Evolutionary conservation across 1,140 invertebrate genomes (phyloP).

Genomic region (Adelges cooleyi): DNA sequence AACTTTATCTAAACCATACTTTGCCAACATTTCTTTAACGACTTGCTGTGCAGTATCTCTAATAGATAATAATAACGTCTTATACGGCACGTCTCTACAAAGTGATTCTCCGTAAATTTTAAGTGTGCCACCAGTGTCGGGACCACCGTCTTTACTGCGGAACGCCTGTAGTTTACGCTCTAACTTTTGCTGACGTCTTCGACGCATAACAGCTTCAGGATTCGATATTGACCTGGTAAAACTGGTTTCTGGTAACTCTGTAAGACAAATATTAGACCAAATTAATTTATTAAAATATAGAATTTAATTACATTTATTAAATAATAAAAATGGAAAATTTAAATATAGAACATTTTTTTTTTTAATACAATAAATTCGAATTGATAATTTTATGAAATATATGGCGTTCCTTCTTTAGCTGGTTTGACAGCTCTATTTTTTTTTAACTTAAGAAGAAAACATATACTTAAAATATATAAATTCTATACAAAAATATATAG

Average conservation of each 20-base stretch:
- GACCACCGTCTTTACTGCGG: slow-evolving; percentile 55
- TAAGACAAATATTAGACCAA: too few relatives aligned
- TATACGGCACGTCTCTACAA: slow-evolving; percentile 94
- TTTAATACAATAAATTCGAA: too few relatives aligned
- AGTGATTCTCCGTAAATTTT: slow-evolving; percentile 97
- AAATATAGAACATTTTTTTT: too few relatives aligned
- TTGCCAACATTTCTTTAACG: slow-evolving; percentile 90
- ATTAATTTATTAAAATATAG: too few relatives aligned
- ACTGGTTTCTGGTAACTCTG: slow-evolving; percentile 92
- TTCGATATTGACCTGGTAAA: slow-evolving; percentile 98
- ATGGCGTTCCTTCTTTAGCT: too few relatives aligned
- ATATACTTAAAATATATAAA: too few relatives aligned
- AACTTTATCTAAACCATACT: slow-evolving; percentile 82
- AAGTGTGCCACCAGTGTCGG: slow-evolving; percentile 74
- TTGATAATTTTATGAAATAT: too few relatives aligned
- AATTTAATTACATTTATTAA: too few relatives aligned
- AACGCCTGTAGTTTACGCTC: slow-evolving; percentile 96
- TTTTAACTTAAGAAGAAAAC: too few relatives aligned
- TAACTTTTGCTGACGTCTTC: slow-evolving; percentile 90
- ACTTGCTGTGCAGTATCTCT: slow-evolving; percentile 83
- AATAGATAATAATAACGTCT: slow-evolving; percentile 88
- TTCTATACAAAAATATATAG: too few relatives aligned
- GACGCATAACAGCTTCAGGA: slow-evolving; percentile 96
- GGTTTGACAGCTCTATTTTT: too few relatives aligned
- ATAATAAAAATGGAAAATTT: too few relatives aligned